Evolutionary conservation across 1,140 invertebrate genomes (phyloP).

Genomic region (Bombus superbus): DNA sequence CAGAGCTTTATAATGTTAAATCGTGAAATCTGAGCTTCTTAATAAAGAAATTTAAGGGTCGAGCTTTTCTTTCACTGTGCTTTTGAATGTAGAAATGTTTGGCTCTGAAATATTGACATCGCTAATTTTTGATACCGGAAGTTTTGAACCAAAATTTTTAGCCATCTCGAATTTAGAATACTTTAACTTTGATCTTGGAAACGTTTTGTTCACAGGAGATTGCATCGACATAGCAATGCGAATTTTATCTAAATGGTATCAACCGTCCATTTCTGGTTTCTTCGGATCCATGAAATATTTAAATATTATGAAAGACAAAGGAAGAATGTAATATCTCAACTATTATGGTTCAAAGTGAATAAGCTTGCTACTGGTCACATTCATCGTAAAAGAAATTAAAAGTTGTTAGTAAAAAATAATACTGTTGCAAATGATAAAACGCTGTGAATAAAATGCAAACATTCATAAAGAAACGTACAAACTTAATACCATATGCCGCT

Average conservation of each 20-base stretch:
- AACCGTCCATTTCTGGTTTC: not conserved
- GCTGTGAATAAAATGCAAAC: not conserved
- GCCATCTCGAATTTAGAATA: not conserved
- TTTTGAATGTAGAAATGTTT: too few relatives aligned
- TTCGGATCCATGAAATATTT: not conserved
- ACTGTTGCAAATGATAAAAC: too few relatives aligned
- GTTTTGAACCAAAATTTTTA: too few relatives aligned
- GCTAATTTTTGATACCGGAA: too few relatives aligned
- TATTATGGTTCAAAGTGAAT: not conserved
- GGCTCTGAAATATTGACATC: too few relatives aligned
- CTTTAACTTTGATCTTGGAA: not conserved
- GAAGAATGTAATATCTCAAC: not conserved
- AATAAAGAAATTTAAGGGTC: not conserved
- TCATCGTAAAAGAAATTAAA: too few relatives aligned
- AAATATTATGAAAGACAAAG: not conserved
- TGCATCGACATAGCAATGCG: conserved; percentile 63
- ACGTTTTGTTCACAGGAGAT: conserved; percentile 59
- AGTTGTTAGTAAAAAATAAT: too few relatives aligned
- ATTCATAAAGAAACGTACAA: not conserved
- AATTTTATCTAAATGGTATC: conserved; percentile 63
- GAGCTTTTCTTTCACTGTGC: too few relatives aligned
- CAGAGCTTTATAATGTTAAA: not conserved
- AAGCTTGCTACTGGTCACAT: not conserved
- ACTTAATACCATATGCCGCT: too few relatives aligned
- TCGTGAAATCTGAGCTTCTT: not conserved